A percentile compares a stretch with the other conserved stretches of the same genome.
phyloP scores from a whole-genome alignment of 2,113 vertebrate genomes.

The Cyphomyrus discorhynchus region DNA sequence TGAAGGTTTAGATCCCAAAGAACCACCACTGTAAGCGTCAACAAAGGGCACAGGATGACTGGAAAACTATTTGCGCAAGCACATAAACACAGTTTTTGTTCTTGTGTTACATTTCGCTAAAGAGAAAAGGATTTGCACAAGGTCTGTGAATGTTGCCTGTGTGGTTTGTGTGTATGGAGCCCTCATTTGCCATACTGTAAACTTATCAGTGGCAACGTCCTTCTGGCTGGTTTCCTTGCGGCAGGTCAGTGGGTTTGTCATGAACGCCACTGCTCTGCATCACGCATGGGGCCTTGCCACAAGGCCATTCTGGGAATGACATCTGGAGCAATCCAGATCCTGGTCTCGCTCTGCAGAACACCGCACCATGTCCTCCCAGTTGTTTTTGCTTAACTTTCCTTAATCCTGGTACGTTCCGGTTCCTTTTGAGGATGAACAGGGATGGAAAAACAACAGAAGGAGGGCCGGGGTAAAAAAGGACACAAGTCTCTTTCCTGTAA shows the following conservation, averaged over 20 bases:
- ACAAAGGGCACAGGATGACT: background rate
- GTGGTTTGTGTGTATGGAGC: background rate
- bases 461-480: background rate
- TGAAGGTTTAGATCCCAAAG: background rate
- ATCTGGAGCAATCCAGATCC: background rate
- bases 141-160: background rate
- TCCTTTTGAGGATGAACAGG: conserved; percentile 2
- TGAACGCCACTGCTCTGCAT: background rate
- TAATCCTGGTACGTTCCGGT: background rate
- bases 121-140: background rate
- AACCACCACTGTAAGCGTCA: background rate
- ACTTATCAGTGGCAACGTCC: background rate
- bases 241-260: background rate
- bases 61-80: background rate
- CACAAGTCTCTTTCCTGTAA: background rate
- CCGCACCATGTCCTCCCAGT: background rate
- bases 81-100: background rate
- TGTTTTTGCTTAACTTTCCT: conserved; percentile 3
- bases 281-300: background rate
- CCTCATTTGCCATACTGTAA: background rate
- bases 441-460: background rate
- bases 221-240: background rate
- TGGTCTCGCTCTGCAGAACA: background rate
- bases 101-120: background rate
- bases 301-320: background rate